These are phyloP conservation scores for Myanophis thanlyinensis DNA, from an alignment of 2,113 vertebrate genomes.

Conservation along the genomic window DNA sequence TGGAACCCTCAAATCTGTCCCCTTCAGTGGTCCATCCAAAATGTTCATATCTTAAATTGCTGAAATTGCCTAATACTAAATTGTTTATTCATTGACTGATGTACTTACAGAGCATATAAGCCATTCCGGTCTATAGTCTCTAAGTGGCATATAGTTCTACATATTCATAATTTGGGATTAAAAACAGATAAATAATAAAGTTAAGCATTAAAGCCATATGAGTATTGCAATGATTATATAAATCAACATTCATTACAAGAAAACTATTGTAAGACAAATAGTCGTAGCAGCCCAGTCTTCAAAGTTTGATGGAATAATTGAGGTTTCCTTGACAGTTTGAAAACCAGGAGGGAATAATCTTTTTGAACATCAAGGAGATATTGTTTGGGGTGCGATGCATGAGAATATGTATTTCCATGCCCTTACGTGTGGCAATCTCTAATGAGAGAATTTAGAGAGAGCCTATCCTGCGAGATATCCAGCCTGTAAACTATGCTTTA, in stretches of 20 bases:
- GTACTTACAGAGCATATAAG: too few relatives aligned
- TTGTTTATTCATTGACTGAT: too few relatives aligned
- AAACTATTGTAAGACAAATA: background rate
- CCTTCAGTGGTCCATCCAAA: background rate
- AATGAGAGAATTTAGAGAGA: background rate
- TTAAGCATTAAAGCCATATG: background rate
- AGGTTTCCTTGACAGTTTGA: background rate
- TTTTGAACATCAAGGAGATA: background rate
- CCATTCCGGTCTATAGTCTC: too few relatives aligned
- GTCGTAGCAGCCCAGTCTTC: background rate
- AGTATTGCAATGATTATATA: background rate
- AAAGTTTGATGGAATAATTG: background rate
- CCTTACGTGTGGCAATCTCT: background rate
- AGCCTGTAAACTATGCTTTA: background rate
- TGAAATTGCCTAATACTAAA: too few relatives aligned
- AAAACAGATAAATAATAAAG: background rate
- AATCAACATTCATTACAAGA: background rate
- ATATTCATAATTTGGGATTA: background rate
- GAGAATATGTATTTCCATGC: background rate
- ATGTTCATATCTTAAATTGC: background rate
- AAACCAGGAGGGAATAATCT: background rate
- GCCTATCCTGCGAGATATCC: background rate
- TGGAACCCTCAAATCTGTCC: background rate
- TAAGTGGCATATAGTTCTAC: background rate
- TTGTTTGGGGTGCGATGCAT: background rate